Evolutionary conservation across 2,113 vertebrate species (phyloP), one percentile per base, ranked within the genome.

Genomic region (Odocoileus virginianus): DNA sequence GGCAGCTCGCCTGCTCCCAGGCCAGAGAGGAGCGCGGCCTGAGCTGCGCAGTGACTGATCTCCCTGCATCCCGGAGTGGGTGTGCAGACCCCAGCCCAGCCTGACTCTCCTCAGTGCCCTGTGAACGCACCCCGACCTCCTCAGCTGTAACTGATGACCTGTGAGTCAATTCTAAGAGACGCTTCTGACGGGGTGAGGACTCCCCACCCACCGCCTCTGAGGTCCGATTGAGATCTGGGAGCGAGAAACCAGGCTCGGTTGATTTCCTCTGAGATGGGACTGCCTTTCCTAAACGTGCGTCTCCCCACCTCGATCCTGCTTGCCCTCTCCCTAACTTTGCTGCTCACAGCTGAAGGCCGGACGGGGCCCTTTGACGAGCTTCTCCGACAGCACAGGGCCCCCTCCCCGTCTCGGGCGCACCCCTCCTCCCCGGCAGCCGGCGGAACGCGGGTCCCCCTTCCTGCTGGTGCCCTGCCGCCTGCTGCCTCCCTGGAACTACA

Each of bases 401-500:
- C 27, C 71, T 93, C 87, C 58, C 36, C 1, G 45, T 79, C 81
- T 78, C 43, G 50, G 25, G 14, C 64, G n/a, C 61, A 6, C 10
- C 84, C n/a, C 7, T n/a, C 85, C 43, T 91, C 54, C 23, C 0
- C 1, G 9, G 67, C 40, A 19, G 78, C 50, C 0, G 8, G 47
- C 28, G n/a, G 84, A 93, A 47, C 3, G 16, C 54, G 27, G 52
- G n/a, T 1, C 57, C 14, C 43, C 40, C 43, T 79, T 33, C 85
- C 78, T 61, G 71, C 76, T 55, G 60, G 16, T 13, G n/a, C 47
- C 86, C 0, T 0, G 1, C n/a, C 60, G 40, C 78, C 92, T 8
- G 54, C 85, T 2, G 87, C 57, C 64, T 64, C n/a, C 92, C 92
- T 45, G 47, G 43, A 92, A 67, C 88, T 87, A 94, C 96, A 97